A percentile compares a stretch with the other conserved stretches of the same genome.
These are phyloP conservation scores for Enteromius afrohamiltoni DNA, from an alignment of 2,797 vertebrate genomes.

Conservation along the genomic window DNA sequence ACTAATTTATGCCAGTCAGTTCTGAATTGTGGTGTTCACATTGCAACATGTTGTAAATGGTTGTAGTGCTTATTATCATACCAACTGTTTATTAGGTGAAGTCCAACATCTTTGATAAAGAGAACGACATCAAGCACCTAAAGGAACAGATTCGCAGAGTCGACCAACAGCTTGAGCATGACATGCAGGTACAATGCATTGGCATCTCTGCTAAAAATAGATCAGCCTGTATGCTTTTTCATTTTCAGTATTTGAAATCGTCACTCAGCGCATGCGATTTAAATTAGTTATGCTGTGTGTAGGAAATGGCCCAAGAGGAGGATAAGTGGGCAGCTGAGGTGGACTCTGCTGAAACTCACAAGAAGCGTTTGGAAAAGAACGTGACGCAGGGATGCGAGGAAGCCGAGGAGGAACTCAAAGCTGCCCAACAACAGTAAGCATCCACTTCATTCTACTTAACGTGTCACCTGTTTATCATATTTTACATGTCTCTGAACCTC, in stretches of 20 bases:
- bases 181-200: constrained; percentile 71
- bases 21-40: background rate
- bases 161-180: constrained; percentile 74
- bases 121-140: constrained; percentile 77
- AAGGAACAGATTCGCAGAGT: constrained; percentile 78
- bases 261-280: background rate
- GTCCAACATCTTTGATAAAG: constrained; percentile 76
- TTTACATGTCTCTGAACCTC: background rate
- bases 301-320: constrained; percentile 77
- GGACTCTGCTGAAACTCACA: constrained; percentile 74
- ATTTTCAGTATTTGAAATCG: background rate
- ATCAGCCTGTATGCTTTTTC: too few relatives aligned
- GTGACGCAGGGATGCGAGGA: constrained; percentile 75
- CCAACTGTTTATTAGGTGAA: constrained; percentile 67
- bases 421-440: constrained; percentile 78
- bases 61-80: background rate
- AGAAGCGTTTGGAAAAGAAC: constrained; percentile 75
- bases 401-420: constrained; percentile 76
- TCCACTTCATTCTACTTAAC: background rate
- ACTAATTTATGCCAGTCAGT: background rate
- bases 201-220: background rate
- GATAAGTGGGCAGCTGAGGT: constrained; percentile 76
- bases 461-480: background rate
- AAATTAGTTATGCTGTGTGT: constrained; percentile 36
- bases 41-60: background rate